A percentile compares a stretch with the other conserved stretches of the same genome.
These are phyloP conservation scores for Chaetura pelagica DNA, from an alignment of 2,113 vertebrate genomes.

Conservation along the genomic window DNA sequence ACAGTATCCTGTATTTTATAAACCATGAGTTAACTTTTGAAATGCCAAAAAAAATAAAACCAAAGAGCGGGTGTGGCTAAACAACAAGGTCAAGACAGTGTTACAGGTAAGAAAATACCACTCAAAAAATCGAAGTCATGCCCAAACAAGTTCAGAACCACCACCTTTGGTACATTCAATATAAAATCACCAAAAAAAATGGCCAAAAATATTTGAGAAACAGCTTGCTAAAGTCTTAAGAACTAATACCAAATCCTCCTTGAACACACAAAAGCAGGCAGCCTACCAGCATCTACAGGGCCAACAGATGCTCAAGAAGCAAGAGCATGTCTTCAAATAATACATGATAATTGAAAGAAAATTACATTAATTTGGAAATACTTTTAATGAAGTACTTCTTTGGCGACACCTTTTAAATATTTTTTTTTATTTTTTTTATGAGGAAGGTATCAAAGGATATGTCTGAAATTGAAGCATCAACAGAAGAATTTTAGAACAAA, in stretches of 20 bases:
- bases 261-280: neutral
- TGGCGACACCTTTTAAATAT: neutral
- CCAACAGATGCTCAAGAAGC: neutral
- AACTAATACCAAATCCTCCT: neutral
- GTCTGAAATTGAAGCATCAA: neutral
- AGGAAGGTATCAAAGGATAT: neutral
- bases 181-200: neutral
- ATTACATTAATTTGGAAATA: neutral
- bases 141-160: slow-evolving; percentile 23
- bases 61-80: neutral
- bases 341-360: neutral
- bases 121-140: slow-evolving; percentile 17
- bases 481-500: neutral
- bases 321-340: neutral
- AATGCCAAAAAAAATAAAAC: neutral
- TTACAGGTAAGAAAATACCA: neutral
- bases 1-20: slow-evolving; percentile 11
- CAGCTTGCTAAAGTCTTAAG: slow-evolving; percentile 1
- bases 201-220: neutral
- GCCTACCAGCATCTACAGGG: neutral
- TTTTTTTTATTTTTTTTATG: neutral
- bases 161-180: neutral
- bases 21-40: slow-evolving; percentile 22
- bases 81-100: neutral
- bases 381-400: neutral